Conservation (phyloP, 2,113 vertebrate species). For the Strix aluco region DNA sequence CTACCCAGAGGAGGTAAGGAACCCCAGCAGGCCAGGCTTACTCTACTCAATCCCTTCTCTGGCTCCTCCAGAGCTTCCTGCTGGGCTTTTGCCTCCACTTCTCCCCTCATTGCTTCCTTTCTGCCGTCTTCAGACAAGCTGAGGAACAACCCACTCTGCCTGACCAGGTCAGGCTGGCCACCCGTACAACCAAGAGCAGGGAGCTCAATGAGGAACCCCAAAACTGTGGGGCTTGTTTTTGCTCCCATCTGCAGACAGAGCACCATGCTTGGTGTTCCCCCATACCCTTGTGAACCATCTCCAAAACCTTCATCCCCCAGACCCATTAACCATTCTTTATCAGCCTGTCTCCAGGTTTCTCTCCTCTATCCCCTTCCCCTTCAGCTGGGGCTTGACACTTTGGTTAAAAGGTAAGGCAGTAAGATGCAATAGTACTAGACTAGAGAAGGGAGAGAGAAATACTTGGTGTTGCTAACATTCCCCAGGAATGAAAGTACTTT, state of each 20-base stretch:
- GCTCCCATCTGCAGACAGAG: background rate
- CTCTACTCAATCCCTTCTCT: background rate
- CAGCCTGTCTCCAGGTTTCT: background rate
- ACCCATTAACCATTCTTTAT: background rate
- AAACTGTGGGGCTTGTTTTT: background rate
- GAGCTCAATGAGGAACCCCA: background rate
- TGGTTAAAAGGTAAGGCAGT: background rate
- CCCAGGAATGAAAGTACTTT: background rate
- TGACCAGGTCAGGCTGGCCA: background rate
- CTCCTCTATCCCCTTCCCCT: background rate
- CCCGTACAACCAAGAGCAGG: background rate
- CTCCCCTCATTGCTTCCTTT: background rate
- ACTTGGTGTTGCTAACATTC: background rate
- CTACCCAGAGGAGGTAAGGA: background rate
- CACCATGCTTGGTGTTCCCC: background rate
- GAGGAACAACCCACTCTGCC: background rate
- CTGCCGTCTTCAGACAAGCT: background rate
- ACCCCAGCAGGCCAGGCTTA: background rate
- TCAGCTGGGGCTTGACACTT: background rate
- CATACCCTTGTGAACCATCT: background rate
- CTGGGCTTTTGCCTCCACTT: background rate
- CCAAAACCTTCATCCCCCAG: background rate
- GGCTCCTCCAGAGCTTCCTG: background rate
- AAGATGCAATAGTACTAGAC: background rate
- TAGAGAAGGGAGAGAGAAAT: background rate